Evolutionary conservation across 2,888 invertebrate species (phyloP).

Genomic region (Cetonia aurata): DNA sequence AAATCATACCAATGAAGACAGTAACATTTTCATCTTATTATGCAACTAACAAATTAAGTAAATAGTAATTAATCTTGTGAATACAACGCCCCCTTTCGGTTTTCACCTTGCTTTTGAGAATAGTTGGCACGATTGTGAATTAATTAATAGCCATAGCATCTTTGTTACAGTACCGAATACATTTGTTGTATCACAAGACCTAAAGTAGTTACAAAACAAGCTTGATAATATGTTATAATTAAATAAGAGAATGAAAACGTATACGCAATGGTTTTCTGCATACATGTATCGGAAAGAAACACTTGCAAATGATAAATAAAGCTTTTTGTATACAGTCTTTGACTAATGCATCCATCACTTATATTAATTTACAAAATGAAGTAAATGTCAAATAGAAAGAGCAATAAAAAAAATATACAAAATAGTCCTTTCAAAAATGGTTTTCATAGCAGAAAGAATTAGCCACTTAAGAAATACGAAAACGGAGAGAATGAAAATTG

Average conservation of each 20-base stretch:
- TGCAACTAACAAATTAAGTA: constrained; percentile 19
- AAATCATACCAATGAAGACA: not conserved
- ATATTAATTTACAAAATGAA: too few species aligned
- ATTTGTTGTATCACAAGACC: not conserved
- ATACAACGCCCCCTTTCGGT: constrained; percentile 20
- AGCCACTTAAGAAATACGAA: too few species aligned
- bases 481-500: too few species aligned
- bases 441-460: too few species aligned
- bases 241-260: not conserved
- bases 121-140: not conserved
- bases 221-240: constrained; percentile 13
- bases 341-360: too few species aligned
- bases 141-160: not conserved
- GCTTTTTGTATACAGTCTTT: too few species aligned
- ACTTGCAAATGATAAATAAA: too few species aligned
- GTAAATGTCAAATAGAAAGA: too few species aligned
- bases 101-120: not conserved
- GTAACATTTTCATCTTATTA: not conserved
- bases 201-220: constrained; percentile 7
- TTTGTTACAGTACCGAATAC: not conserved
- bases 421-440: too few species aligned
- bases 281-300: too few species aligned
- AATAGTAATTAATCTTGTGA: constrained; percentile 22
- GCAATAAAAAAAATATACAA: too few species aligned
- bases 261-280: too few species aligned